A percentile compares a stretch with the other conserved stretches of the same genome.
These are phyloP conservation scores for Mallotus villosus DNA, from an alignment of 2,797 vertebrate genomes.

Conservation along the genomic window DNA sequence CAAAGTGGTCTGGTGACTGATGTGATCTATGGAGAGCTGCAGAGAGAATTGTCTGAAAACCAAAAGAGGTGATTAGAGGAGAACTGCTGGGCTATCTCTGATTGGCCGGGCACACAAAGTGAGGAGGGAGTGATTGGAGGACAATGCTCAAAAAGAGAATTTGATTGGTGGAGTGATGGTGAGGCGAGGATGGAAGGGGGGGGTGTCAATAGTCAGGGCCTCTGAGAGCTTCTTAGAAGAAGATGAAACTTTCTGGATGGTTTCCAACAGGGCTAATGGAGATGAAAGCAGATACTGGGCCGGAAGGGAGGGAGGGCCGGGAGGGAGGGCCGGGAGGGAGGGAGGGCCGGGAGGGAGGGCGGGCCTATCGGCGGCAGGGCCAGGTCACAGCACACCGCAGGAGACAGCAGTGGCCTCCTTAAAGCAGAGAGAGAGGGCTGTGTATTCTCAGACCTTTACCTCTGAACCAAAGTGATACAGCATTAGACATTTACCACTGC, in stretches of 20 bases:
- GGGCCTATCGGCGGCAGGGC: neutral
- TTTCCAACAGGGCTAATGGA: constrained; percentile 56
- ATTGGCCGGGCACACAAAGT: constrained; percentile 22
- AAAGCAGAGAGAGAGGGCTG: constrained; percentile 20
- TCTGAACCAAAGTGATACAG: no score
- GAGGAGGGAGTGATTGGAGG: constrained; percentile 20
- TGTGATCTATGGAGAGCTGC: neutral
- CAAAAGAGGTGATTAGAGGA: neutral
- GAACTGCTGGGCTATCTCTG: constrained; percentile 8
- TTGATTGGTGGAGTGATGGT: constrained; percentile 19
- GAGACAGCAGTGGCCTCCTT: constrained; percentile 9
- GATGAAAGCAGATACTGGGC: constrained; percentile 44
- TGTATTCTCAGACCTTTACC: constrained; percentile 1
- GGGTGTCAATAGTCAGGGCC: constrained; percentile 1
- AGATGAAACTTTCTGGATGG: constrained; percentile 36
- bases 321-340: neutral
- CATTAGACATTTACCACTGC: neutral
- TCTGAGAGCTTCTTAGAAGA: constrained; percentile 28
- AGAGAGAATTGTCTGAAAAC: constrained; percentile 10
- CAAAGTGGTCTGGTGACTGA: constrained; percentile 1
- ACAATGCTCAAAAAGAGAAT: neutral
- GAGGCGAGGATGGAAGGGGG: constrained; percentile 1
- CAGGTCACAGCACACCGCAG: neutral
- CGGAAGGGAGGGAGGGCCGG: constrained; percentile 12
- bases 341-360: no score